Base-by-base conservation (phyloP, 2,888 invertebrate genomes). In the Hipparchia semele region DNA sequence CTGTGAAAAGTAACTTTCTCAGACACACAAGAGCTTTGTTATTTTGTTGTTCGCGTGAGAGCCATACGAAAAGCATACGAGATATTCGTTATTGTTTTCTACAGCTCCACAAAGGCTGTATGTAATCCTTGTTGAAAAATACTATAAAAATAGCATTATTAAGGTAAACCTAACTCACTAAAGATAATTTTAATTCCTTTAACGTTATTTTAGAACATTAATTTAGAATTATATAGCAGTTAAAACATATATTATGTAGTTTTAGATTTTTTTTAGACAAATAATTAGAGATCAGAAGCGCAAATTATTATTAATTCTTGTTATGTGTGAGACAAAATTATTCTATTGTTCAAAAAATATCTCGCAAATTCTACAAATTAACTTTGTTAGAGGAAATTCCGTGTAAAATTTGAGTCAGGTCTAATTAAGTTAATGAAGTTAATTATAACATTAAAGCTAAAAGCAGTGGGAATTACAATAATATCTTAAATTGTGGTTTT, bases 21-120 rank as follows among this genome's bases (percentile, higher is more conserved):
- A 58, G 58, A 58, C 58, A 58, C 13, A 13, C 13, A 8, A 23
- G 58, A 69, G 68, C 67, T 66, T 72, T 70, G 71, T 62, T 65
- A 61, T 54, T 75, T 72, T 72, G 72, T 76, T 72, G 60, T 69
- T 66, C 62, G 69, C 59, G 71, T 9, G 70, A 70, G 70, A 69
- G 71, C 65, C n/a, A 46, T 62, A 46, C 62, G 70, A 70, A 68
- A 69, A 69, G 61, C n/a, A 46, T 62, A 46, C 62, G 46, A 62
- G 46, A 8, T 62, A 62, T 13, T 46, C 45, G 45, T 62, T 62
- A 46, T 62, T 62, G 7, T 46, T 62, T 46, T n/a, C 62, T 13
- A 62, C 46, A 46, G 49, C n/a, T 6, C 45, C 45, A 62, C 62
- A 62, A 62, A 62, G 62, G 62, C 23, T 23, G 23, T 23, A n/a